These are phyloP conservation scores for Trichonephila clavipes DNA, from an alignment of 1,140 invertebrate genomes.

Conservation along the genomic window DNA sequence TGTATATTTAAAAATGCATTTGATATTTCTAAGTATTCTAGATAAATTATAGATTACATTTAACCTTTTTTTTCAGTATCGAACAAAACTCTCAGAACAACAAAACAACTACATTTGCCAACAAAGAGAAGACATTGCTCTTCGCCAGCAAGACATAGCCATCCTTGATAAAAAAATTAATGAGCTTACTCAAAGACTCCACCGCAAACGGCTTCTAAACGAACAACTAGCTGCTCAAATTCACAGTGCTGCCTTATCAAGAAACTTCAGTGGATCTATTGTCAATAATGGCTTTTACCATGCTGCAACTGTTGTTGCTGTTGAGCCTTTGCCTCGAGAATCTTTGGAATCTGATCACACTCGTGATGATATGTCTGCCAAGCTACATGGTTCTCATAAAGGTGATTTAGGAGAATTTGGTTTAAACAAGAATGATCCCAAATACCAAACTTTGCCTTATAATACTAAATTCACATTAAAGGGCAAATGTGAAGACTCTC, in stretches of 20 bases:
- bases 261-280: constrained; percentile 4
- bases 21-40: too few relatives aligned
- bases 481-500: constrained; percentile 68
- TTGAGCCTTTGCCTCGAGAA: constrained; percentile 91
- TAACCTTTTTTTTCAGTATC: constrained; percentile 85
- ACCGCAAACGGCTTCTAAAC: constrained; percentile 92
- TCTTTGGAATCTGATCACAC: constrained; percentile 76
- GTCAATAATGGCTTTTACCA: constrained; percentile 47
- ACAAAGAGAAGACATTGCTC: constrained; percentile 91
- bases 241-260: constrained; percentile 78
- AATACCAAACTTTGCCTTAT: constrained; percentile 95
- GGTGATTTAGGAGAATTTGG: constrained; percentile 80
- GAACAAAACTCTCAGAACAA: constrained; percentile 96
- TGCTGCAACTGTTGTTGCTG: constrained; percentile 86
- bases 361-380: constrained; percentile 79
- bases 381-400: constrained; percentile 48
- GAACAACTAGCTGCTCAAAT: constrained; percentile 90
- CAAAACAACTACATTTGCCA: constrained; percentile 92
- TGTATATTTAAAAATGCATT: too few relatives aligned
- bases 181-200: constrained; percentile 93
- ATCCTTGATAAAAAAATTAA: constrained; percentile 95
- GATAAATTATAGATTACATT: too few relatives aligned
- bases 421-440: constrained; percentile 92
- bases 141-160: constrained; percentile 93
- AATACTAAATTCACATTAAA: constrained; percentile 87